phyloP scores from a whole-genome alignment of 2,113 vertebrate genomes.

The Epinephelus lanceolatus region DNA sequence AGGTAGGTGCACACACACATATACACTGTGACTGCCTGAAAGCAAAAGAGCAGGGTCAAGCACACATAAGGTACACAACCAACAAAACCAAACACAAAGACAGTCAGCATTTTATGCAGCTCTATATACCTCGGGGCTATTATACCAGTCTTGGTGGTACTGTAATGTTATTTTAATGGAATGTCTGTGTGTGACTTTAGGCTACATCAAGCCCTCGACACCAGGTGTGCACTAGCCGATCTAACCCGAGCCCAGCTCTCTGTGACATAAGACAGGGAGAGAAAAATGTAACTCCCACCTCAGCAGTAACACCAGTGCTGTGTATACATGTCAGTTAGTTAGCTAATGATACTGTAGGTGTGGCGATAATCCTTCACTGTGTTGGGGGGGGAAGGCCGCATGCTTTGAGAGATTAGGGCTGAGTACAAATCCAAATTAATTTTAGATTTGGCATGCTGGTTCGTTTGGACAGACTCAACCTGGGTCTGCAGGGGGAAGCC shows the following conservation, averaged over 20 bases:
- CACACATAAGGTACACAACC: neutral
- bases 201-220: constrained; percentile 55
- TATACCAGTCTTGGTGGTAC: constrained; percentile 31
- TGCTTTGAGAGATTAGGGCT: neutral
- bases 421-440: neutral
- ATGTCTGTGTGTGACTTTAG: constrained; percentile 60
- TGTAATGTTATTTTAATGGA: constrained; percentile 50
- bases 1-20: constrained; percentile 2
- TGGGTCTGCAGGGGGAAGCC: neutral
- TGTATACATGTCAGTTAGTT: constrained; percentile 12
- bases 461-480: neutral
- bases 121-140: constrained; percentile 20
- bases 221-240: constrained; percentile 47
- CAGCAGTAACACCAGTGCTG: neutral
- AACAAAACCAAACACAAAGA: neutral
- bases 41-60: constrained; percentile 19
- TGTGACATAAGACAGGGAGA: constrained; percentile 18
- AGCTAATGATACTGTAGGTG: neutral
- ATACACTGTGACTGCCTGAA: constrained; percentile 25
- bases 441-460: constrained; percentile 8
- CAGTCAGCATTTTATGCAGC: neutral
- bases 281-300: constrained; percentile 4
- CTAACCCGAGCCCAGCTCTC: constrained; percentile 36
- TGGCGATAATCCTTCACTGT: neutral
- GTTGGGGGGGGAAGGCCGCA: neutral